A percentile compares a stretch with the other conserved stretches of the same genome.
phyloP scores from a whole-genome alignment of 2,113 vertebrate genomes.

The Antidorcas marsupialis region DNA sequence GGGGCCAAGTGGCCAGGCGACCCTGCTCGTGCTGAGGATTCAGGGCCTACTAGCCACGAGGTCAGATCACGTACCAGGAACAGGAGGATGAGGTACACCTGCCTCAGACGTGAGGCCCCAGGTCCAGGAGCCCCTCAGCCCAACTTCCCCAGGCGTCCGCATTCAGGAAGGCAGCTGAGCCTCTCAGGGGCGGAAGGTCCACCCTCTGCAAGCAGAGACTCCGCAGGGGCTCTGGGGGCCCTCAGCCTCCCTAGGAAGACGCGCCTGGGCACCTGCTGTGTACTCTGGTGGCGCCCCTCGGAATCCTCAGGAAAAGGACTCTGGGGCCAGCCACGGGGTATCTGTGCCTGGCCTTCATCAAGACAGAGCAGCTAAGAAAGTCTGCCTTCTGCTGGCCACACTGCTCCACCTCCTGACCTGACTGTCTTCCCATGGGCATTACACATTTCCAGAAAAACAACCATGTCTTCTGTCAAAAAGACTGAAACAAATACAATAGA shows the following conservation, averaged over 20 bases:
- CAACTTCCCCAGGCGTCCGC: accelerated
- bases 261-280: neutral
- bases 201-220: neutral
- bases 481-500: neutral
- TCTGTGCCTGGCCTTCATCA: neutral
- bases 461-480: neutral
- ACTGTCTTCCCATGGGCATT: neutral
- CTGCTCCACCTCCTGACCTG: neutral
- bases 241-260: neutral
- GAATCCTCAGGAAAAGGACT: neutral
- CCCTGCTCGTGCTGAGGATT: neutral
- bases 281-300: neutral
- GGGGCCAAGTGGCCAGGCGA: neutral
- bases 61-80: too few species aligned
- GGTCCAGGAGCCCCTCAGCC: neutral
- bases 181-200: neutral
- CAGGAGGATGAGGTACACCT: accelerated
- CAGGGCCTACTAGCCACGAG: accelerated
- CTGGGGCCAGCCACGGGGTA: neutral
- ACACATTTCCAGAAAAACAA: slow-evolving; percentile 10
- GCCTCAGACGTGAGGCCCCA: neutral
- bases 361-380: neutral
- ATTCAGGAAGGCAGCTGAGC: neutral
- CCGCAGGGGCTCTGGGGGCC: neutral
- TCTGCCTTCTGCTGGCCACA: neutral